Conservation (phyloP, 1,140 invertebrate species). For the Pseudomyrmex flavicornis region DNA sequence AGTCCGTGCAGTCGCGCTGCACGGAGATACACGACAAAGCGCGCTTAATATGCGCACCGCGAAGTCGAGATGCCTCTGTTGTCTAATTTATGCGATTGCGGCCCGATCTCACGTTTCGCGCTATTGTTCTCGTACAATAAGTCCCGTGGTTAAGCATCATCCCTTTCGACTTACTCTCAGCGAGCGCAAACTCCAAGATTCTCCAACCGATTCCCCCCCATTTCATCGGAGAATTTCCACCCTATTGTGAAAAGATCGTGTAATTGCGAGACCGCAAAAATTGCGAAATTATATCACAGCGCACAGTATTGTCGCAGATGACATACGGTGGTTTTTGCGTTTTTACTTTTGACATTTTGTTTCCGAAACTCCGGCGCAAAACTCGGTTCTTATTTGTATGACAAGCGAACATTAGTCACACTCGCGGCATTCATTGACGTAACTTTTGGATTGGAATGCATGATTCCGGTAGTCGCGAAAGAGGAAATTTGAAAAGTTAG, state of each 20-base stretch:
- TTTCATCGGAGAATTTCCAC: constrained; percentile 22
- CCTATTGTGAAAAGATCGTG: not conserved
- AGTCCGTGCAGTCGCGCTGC: constrained; percentile 67
- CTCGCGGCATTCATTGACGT: not conserved
- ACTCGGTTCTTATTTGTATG: not conserved
- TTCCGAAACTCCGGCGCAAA: not conserved
- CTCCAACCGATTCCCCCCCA: not conserved
- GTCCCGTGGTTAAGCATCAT: constrained; percentile 59
- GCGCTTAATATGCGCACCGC: constrained; percentile 77
- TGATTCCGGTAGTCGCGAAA: not conserved
- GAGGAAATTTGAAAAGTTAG: constrained; percentile 61
- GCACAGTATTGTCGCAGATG: not conserved
- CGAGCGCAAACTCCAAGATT: constrained; percentile 41
- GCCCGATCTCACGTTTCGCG: constrained; percentile 67
- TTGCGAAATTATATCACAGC: not conserved
- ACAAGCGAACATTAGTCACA: not conserved
- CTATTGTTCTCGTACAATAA: constrained; percentile 76
- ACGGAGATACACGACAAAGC: constrained; percentile 61
- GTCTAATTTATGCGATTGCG: constrained; percentile 79
- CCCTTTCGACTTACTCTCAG: constrained; percentile 57
- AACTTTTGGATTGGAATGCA: constrained; percentile 23
- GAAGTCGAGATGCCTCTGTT: constrained; percentile 65
- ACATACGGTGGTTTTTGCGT: no score
- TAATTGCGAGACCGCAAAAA: not conserved
- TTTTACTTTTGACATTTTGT: not conserved